Conservation (phyloP, 2,888 invertebrate species). For the Seira sanloemensis region DNA sequence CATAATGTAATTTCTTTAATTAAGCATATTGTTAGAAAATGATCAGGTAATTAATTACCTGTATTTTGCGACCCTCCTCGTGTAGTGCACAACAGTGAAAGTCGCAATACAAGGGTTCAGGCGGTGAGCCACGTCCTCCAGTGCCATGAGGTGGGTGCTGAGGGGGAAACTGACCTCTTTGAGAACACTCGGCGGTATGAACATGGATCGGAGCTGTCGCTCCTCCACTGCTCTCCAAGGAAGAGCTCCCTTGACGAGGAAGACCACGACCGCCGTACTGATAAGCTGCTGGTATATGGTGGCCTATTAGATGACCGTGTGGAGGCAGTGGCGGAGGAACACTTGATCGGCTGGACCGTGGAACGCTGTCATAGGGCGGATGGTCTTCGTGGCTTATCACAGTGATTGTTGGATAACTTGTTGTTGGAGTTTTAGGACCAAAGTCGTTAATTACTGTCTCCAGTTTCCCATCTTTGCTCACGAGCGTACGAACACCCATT, state of each 20-base stretch:
- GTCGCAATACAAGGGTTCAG: constrained; percentile 85
- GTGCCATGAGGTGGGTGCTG: constrained; percentile 72
- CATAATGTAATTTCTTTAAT: not conserved
- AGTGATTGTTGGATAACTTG: too few species aligned
- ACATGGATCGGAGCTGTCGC: constrained; percentile 80
- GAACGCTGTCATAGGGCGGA: constrained; percentile 75
- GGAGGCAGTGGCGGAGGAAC: constrained; percentile 74
- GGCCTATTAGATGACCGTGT: constrained; percentile 65
- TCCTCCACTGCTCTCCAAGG: constrained; percentile 81
- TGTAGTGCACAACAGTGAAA: constrained; percentile 96
- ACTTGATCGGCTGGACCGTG: constrained; percentile 77
- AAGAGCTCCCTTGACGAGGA: constrained; percentile 78
- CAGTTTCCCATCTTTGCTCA: constrained; percentile 77
- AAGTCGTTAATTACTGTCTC: constrained; percentile 82
- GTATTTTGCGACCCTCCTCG: constrained; percentile 93
- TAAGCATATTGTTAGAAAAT: not conserved
- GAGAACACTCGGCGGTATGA: constrained; percentile 86
- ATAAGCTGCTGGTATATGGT: constrained; percentile 67
- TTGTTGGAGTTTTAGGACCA: constrained; percentile 74
- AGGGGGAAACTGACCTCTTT: constrained; percentile 71
- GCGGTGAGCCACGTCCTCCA: constrained; percentile 76
- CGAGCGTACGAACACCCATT: constrained; percentile 74
- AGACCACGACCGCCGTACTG: constrained; percentile 71
- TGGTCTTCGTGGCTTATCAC: constrained; percentile 92
- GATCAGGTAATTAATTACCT: constrained; percentile 77